Percentiles rank a stretch among this genome's conserved stretches.
These are phyloP conservation scores for Butorides virescens DNA, from an alignment of 2,113 vertebrate species.

Conservation along the genomic window DNA sequence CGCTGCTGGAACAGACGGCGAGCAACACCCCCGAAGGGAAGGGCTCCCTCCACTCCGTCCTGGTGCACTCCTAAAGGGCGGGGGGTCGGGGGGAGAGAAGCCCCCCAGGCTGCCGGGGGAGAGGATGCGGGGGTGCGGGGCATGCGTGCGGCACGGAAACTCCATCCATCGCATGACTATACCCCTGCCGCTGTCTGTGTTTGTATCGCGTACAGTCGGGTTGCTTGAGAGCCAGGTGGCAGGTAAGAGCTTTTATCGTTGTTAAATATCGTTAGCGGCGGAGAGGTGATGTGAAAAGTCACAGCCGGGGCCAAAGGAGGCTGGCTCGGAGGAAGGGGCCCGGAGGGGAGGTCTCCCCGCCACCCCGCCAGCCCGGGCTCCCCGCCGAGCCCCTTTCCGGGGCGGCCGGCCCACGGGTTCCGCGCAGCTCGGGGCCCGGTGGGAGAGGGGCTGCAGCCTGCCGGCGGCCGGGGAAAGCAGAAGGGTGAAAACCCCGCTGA, in stretches of 20 bases:
- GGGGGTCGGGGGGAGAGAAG: not conserved
- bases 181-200: slow-evolving; percentile 39
- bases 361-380: not conserved
- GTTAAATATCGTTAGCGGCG: not conserved
- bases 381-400: no score
- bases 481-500: not conserved
- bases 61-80: slow-evolving; percentile 77
- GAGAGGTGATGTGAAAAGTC: not conserved
- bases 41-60: slow-evolving; percentile 83
- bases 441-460: not conserved
- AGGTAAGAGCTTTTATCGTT: slow-evolving; percentile 70
- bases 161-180: not conserved
- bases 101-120: not conserved
- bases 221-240: slow-evolving; percentile 47
- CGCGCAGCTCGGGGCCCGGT: not conserved
- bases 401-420: no score
- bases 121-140: not conserved
- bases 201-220: slow-evolving; percentile 58
- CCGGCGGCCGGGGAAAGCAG: not conserved
- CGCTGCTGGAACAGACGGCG: slow-evolving; percentile 78
- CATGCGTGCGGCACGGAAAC: not conserved
- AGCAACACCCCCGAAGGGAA: slow-evolving; percentile 79
- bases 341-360: not conserved
- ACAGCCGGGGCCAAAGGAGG: not conserved
- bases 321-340: not conserved